Evolutionary conservation across 2,113 vertebrate species (phyloP).

Genomic region (Motacilla tschutschensis): DNA sequence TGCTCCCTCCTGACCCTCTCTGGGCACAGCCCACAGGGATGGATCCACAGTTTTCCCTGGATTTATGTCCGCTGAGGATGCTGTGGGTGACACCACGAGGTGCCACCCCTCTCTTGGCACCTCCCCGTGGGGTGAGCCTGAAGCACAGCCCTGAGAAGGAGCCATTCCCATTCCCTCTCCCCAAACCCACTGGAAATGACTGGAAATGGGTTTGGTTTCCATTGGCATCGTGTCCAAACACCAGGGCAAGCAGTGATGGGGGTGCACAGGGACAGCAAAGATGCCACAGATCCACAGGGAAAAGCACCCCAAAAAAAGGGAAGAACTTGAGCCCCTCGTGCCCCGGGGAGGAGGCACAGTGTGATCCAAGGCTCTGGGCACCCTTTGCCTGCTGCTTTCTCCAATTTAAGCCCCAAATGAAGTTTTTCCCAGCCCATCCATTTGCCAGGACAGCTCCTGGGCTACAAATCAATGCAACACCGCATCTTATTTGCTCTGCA

Average conservation of each 20-base stretch:
- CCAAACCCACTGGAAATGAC: background rate
- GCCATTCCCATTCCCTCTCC: background rate
- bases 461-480: constrained; percentile 32
- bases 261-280: background rate
- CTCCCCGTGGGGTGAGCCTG: rapidly evolving
- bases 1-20: background rate
- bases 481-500: constrained; percentile 29
- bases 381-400: background rate
- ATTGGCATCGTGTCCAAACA: rapidly evolving
- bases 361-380: rapidly evolving
- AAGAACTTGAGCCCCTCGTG: rapidly evolving
- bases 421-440: constrained; percentile 8
- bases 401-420: background rate
- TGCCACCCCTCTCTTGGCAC: background rate
- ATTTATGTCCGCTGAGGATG: background rate
- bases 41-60: background rate
- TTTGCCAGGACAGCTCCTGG: constrained; percentile 12
- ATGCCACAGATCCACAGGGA: rapidly evolving
- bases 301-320: background rate
- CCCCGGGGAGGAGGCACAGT: rapidly evolving
- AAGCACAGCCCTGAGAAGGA: background rate
- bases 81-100: background rate
- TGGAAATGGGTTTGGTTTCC: background rate
- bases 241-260: rapidly evolving
- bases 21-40: background rate